A percentile compares a stretch with the other conserved stretches of the same genome.
phyloP scores from a whole-genome alignment of 2,888 invertebrate species.

The Gymnoscelis rufifasciata region DNA sequence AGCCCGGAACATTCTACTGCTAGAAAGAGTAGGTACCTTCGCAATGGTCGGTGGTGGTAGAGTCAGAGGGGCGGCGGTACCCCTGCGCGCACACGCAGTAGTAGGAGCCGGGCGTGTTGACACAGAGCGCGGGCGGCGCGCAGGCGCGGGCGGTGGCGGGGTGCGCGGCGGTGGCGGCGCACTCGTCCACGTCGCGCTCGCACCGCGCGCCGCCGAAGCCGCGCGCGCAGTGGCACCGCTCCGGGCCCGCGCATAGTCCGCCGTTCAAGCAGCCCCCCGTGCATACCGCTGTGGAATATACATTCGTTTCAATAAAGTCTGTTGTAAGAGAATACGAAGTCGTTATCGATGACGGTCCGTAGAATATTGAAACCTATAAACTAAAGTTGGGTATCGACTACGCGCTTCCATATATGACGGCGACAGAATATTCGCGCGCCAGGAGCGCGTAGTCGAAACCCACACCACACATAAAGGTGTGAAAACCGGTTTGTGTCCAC shows the following conservation, averaged over 20 bases:
- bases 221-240: constrained; percentile 86
- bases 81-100: constrained; percentile 91
- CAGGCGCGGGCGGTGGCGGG: constrained; percentile 85
- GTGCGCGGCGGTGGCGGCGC: constrained; percentile 76
- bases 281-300: constrained; percentile 85
- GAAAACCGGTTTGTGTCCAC: too few relatives aligned
- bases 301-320: too few relatives aligned
- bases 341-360: too few relatives aligned
- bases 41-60: constrained; percentile 80
- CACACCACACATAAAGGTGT: too few relatives aligned
- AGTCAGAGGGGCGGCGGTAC: constrained; percentile 79
- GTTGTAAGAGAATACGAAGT: too few relatives aligned
- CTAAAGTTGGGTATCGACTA: too few relatives aligned
- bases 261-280: constrained; percentile 90
- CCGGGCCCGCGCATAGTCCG: constrained; percentile 87
- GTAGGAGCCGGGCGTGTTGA: constrained; percentile 94
- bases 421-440: too few relatives aligned
- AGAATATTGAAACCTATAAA: too few relatives aligned
- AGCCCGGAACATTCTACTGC: too few relatives aligned
- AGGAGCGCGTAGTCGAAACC: too few relatives aligned
- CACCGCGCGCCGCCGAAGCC: constrained; percentile 91
- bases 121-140: constrained; percentile 86
- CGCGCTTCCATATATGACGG: too few relatives aligned
- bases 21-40: too few relatives aligned
- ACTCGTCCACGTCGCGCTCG: constrained; percentile 93